Evolutionary conservation across 1,140 invertebrate species (phyloP).

Genomic region (Chlorops oryzae): DNA sequence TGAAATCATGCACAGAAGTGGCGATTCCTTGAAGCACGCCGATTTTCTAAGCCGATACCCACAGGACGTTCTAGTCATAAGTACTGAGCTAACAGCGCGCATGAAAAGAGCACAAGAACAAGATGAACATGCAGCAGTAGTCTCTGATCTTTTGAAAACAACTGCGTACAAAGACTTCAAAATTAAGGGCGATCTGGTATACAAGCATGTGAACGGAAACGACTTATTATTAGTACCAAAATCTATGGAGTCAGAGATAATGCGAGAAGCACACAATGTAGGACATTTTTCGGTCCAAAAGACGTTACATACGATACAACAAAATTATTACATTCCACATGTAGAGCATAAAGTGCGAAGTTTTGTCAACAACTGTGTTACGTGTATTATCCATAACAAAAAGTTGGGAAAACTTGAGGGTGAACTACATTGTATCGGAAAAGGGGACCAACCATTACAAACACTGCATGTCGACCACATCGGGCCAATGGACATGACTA

Average conservation of each 20-base stretch:
- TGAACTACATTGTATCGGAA: conserved; percentile 33
- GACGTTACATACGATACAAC: conserved; percentile 24
- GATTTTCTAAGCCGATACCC: conserved; percentile 46
- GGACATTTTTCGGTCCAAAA: conserved; percentile 31
- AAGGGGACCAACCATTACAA: conserved; percentile 20
- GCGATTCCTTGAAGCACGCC: conserved; percentile 39
- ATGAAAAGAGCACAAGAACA: conserved; percentile 4
- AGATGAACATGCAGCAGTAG: conserved; percentile 1
- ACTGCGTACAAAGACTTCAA: neutral
- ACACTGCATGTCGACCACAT: conserved; percentile 20
- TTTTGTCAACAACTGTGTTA: conserved; percentile 31
- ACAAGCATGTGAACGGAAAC: neutral
- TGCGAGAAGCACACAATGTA: conserved; percentile 13
- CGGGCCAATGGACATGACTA: conserved; percentile 38
- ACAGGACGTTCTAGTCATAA: conserved; percentile 13
- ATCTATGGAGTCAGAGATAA: conserved; percentile 9
- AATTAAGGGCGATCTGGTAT: conserved; percentile 1
- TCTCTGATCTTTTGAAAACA: conserved; percentile 2
- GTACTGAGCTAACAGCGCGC: neutral
- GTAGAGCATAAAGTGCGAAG: conserved; percentile 30
- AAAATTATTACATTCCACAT: conserved; percentile 44
- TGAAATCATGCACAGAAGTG: too few relatives aligned
- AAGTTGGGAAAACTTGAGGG: conserved; percentile 40
- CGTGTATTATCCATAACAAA: conserved; percentile 17
- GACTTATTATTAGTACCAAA: conserved; percentile 4